These are phyloP conservation scores for Pterocles burchelli DNA, from an alignment of 2,113 vertebrate genomes.

Conservation along the genomic window DNA sequence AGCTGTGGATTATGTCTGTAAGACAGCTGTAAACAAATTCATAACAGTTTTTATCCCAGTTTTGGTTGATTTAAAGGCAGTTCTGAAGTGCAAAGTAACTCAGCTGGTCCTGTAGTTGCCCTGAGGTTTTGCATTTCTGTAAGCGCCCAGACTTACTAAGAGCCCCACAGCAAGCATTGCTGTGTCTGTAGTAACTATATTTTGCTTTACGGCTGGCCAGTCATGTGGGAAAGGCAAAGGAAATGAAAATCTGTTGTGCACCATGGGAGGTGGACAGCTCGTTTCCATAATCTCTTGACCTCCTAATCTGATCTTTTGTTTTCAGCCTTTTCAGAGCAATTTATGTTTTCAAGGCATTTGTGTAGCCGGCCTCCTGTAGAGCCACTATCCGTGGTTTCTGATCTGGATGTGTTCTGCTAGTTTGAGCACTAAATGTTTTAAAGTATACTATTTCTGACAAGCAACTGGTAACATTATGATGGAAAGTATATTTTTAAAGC, in stretches of 20 bases:
- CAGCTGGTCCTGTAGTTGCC: background rate
- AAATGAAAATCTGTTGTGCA: background rate
- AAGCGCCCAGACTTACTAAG: background rate
- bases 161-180: background rate
- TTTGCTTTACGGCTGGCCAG: background rate
- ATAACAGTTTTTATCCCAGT: background rate
- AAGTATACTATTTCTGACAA: conserved; percentile 44
- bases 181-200: background rate
- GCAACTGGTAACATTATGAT: conserved; percentile 32
- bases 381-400: background rate
- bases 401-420: background rate
- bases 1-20: background rate
- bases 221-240: background rate
- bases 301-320: background rate
- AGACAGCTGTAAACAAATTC: background rate
- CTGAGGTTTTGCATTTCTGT: background rate
- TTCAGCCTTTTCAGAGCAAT: conserved; percentile 7
- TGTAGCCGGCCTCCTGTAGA: background rate
- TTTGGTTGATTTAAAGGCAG: background rate
- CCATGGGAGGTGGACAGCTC: background rate
- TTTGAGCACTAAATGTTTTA: conserved; percentile 34
- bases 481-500: conserved; percentile 52
- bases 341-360: conserved; percentile 34
- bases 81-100: background rate
- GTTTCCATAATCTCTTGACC: conserved; percentile 30